Conservation (phyloP, 1,140 invertebrate species). For the Helicorthomorpha holstii region DNA sequence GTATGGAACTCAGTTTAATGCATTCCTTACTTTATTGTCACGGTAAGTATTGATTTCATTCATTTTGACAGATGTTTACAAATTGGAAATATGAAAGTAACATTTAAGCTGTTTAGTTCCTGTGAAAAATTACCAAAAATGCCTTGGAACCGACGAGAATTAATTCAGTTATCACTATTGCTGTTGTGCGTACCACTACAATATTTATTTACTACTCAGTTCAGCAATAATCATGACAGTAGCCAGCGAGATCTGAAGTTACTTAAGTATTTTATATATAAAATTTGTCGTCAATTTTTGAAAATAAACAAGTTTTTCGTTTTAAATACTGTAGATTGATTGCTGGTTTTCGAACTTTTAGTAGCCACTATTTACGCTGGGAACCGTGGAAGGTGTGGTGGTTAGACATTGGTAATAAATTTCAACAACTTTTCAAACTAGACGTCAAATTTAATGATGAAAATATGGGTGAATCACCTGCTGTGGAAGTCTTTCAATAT, state of each 20-base stretch:
- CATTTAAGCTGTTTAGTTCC: no score
- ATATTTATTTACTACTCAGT: constrained; percentile 19
- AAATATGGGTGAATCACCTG: constrained; percentile 25
- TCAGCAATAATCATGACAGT: constrained; percentile 13
- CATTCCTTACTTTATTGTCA: no score
- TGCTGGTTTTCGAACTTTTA: constrained; percentile 15
- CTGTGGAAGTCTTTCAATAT: constrained; percentile 27
- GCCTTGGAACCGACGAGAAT: constrained; percentile 17
- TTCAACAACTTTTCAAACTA: neutral
- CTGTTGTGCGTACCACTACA: constrained; percentile 22
- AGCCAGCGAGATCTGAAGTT: constrained; percentile 12
- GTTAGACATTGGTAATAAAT: constrained; percentile 7
- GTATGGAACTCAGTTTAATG: no score
- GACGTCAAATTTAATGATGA: no score
- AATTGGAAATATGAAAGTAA: no score
- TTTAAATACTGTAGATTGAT: constrained; percentile 16
- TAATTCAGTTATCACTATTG: constrained; percentile 18
- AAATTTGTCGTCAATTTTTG: neutral
- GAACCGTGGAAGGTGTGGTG: constrained; percentile 20
- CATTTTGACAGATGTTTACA: no score
- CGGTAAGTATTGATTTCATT: no score
- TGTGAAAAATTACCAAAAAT: no score
- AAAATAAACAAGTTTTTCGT: constrained; percentile 2
- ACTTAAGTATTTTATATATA: constrained; percentile 12
- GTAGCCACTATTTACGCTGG: constrained; percentile 18